These are phyloP conservation scores for Takifugu flavidus DNA, from an alignment of 2,113 vertebrate species.

Conservation along the genomic window DNA sequence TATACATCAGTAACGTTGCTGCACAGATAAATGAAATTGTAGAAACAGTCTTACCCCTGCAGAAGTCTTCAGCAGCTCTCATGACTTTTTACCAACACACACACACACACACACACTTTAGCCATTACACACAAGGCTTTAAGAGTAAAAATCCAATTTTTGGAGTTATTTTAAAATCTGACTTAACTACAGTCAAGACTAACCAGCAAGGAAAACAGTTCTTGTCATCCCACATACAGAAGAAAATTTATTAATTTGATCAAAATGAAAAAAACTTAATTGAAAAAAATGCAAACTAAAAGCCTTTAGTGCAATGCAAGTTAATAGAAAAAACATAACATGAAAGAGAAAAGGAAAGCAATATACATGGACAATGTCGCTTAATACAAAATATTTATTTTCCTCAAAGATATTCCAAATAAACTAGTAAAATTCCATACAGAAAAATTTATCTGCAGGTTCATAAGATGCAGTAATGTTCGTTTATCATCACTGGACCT, in stretches of 20 bases:
- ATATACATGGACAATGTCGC: no score
- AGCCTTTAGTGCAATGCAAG: slow-evolving; percentile 49
- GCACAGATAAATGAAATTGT: slow-evolving; percentile 75
- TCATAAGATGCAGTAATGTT: no score
- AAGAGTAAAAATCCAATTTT: background rate
- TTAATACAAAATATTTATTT: background rate
- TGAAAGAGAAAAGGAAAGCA: background rate
- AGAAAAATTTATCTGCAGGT: no score
- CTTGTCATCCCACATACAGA: background rate
- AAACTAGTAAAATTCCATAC: no score
- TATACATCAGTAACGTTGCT: slow-evolving; percentile 66
- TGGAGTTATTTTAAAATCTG: background rate
- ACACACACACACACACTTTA: slow-evolving; percentile 27
- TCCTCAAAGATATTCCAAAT: background rate
- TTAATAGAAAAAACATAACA: slow-evolving; percentile 12
- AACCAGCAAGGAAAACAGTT: background rate
- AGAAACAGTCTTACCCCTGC: slow-evolving; percentile 79
- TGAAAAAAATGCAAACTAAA: background rate
- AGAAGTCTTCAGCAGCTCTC: slow-evolving; percentile 61
- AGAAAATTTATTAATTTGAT: no score
- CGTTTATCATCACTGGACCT: no score
- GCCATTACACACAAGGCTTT: slow-evolving; percentile 66
- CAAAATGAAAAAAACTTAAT: no score
- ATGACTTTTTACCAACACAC: slow-evolving; percentile 43
- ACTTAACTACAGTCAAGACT: background rate